Evolutionary conservation across 1,140 invertebrate species (phyloP).

Genomic region (Limonius californicus): DNA sequence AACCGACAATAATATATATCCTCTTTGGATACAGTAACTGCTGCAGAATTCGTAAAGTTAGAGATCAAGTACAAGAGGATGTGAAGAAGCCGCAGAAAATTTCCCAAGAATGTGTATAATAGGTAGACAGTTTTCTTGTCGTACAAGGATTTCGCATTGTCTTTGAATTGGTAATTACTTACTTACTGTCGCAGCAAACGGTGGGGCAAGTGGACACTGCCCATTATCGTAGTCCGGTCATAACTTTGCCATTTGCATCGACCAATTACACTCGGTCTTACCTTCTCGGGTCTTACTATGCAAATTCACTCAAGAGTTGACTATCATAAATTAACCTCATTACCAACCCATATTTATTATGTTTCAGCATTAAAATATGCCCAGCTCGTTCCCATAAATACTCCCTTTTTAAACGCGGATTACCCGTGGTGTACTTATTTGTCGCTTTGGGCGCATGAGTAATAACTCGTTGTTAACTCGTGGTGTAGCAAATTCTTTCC

Average conservation of each 20-base stretch:
- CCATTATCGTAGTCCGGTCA: constrained; percentile 22
- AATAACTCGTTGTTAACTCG: not conserved
- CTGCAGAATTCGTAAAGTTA: too few relatives aligned
- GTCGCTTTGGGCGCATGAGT: not conserved
- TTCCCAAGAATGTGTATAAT: too few relatives aligned
- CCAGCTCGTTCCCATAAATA: constrained; percentile 14
- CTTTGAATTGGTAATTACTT: not conserved
- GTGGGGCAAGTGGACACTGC: not conserved
- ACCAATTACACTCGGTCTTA: constrained; percentile 19
- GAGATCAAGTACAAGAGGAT: too few relatives aligned
- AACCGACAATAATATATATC: too few relatives aligned
- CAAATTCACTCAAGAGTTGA: constrained; percentile 16
- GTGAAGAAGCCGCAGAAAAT: too few relatives aligned
- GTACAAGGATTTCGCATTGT: not conserved
- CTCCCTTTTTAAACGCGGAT: constrained; percentile 12
- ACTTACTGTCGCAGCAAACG: not conserved
- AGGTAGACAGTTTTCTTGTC: too few relatives aligned
- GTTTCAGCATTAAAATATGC: constrained; percentile 26
- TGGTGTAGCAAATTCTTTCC: not conserved
- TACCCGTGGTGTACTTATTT: constrained; percentile 2
- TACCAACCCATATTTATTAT: constrained; percentile 23
- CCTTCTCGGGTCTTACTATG: constrained; percentile 21
- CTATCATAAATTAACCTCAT: constrained; percentile 26
- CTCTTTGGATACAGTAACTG: too few relatives aligned
- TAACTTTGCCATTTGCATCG: constrained; percentile 17